Conservation (phyloP, 2,113 vertebrate genomes). For the Aramus guarauna region DNA sequence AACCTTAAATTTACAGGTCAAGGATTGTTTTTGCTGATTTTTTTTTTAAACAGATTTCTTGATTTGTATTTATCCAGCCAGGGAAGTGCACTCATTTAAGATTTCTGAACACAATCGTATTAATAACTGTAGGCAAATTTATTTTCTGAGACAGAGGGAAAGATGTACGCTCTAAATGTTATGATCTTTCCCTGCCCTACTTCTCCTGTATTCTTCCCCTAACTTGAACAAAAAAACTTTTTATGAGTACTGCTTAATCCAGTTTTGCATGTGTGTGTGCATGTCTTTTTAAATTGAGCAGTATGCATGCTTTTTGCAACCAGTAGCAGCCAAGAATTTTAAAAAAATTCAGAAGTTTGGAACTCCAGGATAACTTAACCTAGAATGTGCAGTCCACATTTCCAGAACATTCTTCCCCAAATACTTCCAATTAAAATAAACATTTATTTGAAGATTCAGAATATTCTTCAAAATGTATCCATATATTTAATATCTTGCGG, state of each 20-base stretch:
- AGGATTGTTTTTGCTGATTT: neutral
- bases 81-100: neutral
- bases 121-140: neutral
- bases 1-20: neutral
- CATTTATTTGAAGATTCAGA: neutral
- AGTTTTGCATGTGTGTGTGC: too few relatives aligned
- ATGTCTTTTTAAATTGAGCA: neutral
- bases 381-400: neutral
- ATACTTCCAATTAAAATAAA: neutral
- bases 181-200: neutral
- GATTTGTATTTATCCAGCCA: neutral
- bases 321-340: neutral
- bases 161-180: neutral
- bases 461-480: neutral
- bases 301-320: neutral
- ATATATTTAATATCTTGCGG: neutral
- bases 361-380: neutral
- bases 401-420: neutral
- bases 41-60: neutral
- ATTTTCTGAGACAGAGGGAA: neutral
- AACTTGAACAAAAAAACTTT: neutral
- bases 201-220: neutral
- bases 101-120: neutral
- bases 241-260: neutral
- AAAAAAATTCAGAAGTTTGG: accelerated